Conservation (phyloP, 2,797 vertebrate genomes). For the Pantherophis alleghaniensis region DNA sequence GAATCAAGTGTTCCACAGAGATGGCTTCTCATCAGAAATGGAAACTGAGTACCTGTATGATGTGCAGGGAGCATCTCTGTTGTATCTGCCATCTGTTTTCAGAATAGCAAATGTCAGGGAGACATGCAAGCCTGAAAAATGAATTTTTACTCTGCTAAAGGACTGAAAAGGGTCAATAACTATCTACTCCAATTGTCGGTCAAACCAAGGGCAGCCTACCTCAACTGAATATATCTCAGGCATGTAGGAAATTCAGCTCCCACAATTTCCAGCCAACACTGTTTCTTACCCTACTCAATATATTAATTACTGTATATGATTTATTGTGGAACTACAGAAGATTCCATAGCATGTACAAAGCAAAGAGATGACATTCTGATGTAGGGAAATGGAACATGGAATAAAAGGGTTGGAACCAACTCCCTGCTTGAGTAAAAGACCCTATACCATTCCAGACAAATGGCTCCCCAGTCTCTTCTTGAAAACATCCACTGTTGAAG, state of each 20-base stretch:
- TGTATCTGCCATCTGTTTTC: not conserved
- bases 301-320: not conserved
- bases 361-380: too few species aligned
- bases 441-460: not conserved
- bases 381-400: not conserved
- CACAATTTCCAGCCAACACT: not conserved
- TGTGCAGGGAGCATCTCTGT: not conserved
- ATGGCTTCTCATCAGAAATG: not conserved
- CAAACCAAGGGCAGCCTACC: not conserved
- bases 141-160: not conserved
- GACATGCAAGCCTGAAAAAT: not conserved
- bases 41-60: not conserved
- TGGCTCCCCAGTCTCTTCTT: not conserved
- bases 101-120: not conserved
- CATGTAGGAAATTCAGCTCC: not conserved
- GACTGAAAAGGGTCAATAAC: not conserved
- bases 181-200: not conserved
- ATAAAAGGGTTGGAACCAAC: not conserved
- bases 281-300: not conserved
- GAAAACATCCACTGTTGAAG: not conserved
- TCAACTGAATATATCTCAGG: not conserved
- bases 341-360: not conserved
- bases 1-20: not conserved
- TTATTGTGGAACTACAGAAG: not conserved
- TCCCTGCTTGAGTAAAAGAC: not conserved